These are phyloP conservation scores for Semnornis frantzii DNA, from an alignment of 2,113 vertebrate species.

Conservation along the genomic window DNA sequence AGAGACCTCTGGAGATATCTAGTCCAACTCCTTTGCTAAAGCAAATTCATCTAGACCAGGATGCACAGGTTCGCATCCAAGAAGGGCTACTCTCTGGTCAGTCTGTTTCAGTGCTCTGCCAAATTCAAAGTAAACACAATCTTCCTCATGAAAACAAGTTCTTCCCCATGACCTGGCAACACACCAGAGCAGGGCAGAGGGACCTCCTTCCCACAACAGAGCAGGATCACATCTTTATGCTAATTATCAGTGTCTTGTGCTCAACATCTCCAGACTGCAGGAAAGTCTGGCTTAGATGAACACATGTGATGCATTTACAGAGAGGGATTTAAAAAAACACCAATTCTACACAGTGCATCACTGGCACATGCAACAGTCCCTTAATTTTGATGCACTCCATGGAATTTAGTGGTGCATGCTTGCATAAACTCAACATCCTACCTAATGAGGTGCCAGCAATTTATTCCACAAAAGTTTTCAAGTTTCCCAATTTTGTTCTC, in stretches of 20 bases:
- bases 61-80: no score
- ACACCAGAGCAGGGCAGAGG: neutral
- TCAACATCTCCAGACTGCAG: neutral
- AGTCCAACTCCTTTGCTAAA: no score
- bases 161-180: neutral
- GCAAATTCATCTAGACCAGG: no score
- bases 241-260: neutral
- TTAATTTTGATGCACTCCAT: neutral
- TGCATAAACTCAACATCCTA: neutral
- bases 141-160: no score
- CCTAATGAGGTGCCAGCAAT: neutral
- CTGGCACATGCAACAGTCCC: rapidly evolving
- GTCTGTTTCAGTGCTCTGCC: no score
- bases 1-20: no score
- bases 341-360: neutral
- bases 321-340: no score
- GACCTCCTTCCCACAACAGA: neutral
- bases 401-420: neutral
- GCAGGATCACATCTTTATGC: neutral
- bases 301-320: neutral
- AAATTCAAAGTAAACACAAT: no score
- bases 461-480: neutral
- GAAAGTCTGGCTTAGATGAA: neutral
- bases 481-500: neutral
- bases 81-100: no score